These are phyloP conservation scores for Clarias gariepinus DNA, from an alignment of 2,113 vertebrate species.

Conservation along the genomic window DNA sequence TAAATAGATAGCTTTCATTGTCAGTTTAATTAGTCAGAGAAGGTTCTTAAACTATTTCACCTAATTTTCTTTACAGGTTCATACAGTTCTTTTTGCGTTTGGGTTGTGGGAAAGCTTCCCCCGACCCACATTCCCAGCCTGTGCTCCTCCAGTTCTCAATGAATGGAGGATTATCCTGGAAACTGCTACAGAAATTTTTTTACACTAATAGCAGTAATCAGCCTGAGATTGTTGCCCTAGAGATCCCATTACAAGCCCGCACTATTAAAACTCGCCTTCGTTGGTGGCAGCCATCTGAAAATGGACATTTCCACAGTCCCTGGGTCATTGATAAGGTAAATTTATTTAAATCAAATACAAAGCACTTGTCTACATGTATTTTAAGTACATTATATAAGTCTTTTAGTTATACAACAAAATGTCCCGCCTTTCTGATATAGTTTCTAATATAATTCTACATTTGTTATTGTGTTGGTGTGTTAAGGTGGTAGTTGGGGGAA, in stretches of 20 bases:
- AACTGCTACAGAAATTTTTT: conserved; percentile 91
- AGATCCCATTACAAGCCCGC: conserved; percentile 89
- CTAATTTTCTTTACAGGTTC: conserved; percentile 75
- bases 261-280: conserved; percentile 85
- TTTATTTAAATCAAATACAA: not conserved
- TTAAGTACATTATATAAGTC: not conserved
- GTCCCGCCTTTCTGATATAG: not conserved
- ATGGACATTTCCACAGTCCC: conserved; percentile 93
- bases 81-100: conserved; percentile 97
- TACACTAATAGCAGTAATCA: conserved; percentile 96
- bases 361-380: not conserved
- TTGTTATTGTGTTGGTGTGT: conserved; percentile 25
- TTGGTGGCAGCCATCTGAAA: conserved; percentile 98
- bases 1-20: not conserved
- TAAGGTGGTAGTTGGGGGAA: conserved; percentile 95
- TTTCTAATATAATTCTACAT: not conserved
- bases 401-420: not conserved
- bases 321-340: conserved; percentile 89
- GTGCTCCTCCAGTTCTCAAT: conserved; percentile 93
- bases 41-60: not conserved
- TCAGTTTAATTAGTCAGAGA: not conserved
- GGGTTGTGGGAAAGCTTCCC: conserved; percentile 92
- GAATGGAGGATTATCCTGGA: conserved; percentile 90
- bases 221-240: conserved; percentile 89
- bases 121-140: conserved; percentile 92